Conservation (phyloP, 2,888 invertebrate genomes). For the Aphrophora alni region DNA sequence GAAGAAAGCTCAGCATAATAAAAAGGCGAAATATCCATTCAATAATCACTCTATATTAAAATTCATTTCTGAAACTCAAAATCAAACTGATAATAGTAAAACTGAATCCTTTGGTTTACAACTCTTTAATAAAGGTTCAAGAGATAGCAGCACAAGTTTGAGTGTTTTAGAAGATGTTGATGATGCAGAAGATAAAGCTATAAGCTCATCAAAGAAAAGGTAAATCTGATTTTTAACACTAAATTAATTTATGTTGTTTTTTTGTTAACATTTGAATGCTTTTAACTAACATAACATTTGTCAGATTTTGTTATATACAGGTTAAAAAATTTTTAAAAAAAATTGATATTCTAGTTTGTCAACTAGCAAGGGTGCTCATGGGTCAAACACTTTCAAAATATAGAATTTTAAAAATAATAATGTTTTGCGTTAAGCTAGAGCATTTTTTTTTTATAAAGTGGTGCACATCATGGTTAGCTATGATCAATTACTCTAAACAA, state of each 20-base stretch:
- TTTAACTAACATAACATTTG: background rate
- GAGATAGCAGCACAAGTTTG: background rate
- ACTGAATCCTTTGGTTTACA: background rate
- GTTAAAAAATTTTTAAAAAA: background rate
- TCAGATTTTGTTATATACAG: background rate
- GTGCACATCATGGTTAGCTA: too few species aligned
- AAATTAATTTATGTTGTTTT: too few species aligned
- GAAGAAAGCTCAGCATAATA: too few species aligned
- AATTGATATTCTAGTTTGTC: background rate
- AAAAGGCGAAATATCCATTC: background rate
- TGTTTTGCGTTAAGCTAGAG: too few species aligned
- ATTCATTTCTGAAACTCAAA: background rate
- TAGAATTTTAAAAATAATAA: too few species aligned
- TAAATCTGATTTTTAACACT: too few species aligned
- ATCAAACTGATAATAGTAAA: background rate
- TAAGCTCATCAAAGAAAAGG: background rate
- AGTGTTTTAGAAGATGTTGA: background rate
- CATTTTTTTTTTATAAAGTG: too few species aligned
- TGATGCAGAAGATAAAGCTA: background rate
- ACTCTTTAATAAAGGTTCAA: background rate
- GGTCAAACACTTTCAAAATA: too few species aligned
- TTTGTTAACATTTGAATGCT: too few species aligned
- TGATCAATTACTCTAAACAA: too few species aligned
- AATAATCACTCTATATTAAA: background rate
- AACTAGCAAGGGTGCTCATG: too few species aligned